Evolutionary conservation across 2,888 invertebrate genomes (phyloP).

Genomic region (Druceiella hillmani): DNA sequence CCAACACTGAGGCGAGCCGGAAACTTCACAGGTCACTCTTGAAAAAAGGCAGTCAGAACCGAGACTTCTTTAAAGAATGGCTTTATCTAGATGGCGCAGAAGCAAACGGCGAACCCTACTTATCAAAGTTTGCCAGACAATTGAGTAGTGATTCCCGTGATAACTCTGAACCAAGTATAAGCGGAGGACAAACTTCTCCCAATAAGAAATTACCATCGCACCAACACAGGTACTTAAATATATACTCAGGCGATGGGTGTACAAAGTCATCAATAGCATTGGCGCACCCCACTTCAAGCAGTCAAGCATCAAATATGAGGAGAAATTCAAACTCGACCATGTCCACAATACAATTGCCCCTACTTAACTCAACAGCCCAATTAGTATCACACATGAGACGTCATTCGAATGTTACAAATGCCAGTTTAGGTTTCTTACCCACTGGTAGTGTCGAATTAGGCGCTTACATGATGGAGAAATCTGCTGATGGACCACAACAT

Average conservation of each 20-base stretch:
- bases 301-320: constrained; percentile 49
- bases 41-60: constrained; percentile 35
- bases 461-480: constrained; percentile 49
- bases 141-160: constrained; percentile 51
- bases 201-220: constrained; percentile 41
- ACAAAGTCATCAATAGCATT: constrained; percentile 47
- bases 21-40: constrained; percentile 42
- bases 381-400: constrained; percentile 50
- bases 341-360: constrained; percentile 56
- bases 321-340: constrained; percentile 58
- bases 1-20: constrained; percentile 43
- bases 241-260: constrained; percentile 44
- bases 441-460: constrained; percentile 50
- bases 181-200: constrained; percentile 34
- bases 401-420: constrained; percentile 59
- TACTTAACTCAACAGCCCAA: constrained; percentile 46
- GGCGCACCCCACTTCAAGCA: constrained; percentile 30
- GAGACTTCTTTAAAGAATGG: constrained; percentile 48
- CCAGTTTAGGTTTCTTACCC: constrained; percentile 45
- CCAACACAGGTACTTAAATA: constrained; percentile 38
- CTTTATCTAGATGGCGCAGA: constrained; percentile 41
- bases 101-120: constrained; percentile 43
- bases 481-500: constrained; percentile 40
- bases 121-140: constrained; percentile 50
- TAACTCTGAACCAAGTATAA: constrained; percentile 46